phyloP scores from a whole-genome alignment of 2,113 vertebrate species.

The Pterocles gutturalis region DNA sequence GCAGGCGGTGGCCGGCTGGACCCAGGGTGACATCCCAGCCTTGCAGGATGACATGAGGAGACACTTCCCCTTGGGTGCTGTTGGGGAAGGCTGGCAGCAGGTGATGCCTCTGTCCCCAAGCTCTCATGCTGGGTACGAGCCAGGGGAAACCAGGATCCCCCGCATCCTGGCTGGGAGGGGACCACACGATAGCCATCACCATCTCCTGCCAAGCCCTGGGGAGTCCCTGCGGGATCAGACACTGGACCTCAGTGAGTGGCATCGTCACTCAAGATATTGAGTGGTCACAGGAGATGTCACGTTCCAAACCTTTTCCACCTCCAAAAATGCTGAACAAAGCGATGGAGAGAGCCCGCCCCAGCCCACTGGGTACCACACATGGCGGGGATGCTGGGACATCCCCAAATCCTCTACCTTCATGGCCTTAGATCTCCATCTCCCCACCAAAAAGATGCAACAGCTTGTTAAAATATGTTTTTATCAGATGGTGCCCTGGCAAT shows the following conservation, averaged over 20 bases:
- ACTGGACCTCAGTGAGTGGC: background rate
- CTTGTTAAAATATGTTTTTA: background rate
- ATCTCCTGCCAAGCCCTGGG: background rate
- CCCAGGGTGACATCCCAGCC: background rate
- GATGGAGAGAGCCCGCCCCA: background rate
- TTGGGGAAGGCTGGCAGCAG: background rate
- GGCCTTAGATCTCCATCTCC: background rate
- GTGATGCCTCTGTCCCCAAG: background rate
- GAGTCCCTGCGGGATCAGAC: background rate
- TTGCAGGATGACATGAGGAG: fast-evolving
- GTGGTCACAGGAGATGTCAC: fast-evolving
- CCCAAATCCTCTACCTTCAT: background rate
- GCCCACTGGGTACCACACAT: fast-evolving
- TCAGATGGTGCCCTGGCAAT: background rate
- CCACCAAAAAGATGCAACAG: background rate
- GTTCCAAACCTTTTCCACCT: background rate
- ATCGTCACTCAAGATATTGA: background rate
- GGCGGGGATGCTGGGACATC: fast-evolving
- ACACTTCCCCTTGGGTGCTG: fast-evolving
- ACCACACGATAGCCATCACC: background rate
- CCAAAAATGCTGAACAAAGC: background rate
- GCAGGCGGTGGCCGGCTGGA: fast-evolving
- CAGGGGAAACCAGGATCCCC: background rate
- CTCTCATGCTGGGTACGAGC: background rate
- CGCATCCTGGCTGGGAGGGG: background rate